phyloP scores from a whole-genome alignment of 2,113 vertebrate genomes.

The Marmota monax region DNA sequence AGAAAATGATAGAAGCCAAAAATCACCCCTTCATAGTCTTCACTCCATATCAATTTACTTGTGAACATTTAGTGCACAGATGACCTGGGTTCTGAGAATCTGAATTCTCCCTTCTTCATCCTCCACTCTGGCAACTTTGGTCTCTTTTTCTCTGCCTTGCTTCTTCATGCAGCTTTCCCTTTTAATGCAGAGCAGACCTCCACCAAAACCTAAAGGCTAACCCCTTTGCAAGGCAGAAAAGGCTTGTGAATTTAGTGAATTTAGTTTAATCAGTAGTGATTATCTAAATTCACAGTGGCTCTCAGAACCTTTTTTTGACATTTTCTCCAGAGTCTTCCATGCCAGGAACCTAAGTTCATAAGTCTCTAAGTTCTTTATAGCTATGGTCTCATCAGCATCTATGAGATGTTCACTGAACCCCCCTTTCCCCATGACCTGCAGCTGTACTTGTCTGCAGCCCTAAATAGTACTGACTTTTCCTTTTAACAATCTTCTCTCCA shows the following conservation, averaged over 20 bases:
- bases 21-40: neutral
- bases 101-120: neutral
- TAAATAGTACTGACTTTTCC: neutral
- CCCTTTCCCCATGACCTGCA: neutral
- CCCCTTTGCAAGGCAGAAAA: constrained; percentile 38
- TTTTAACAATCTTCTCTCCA: neutral
- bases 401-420: neutral
- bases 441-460: constrained; percentile 8
- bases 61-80: neutral
- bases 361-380: constrained; percentile 37
- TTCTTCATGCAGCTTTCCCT: constrained; percentile 21
- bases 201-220: neutral
- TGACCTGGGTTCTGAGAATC: neutral
- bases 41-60: neutral
- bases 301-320: constrained; percentile 28
- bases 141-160: neutral
- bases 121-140: neutral
- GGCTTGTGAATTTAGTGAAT: neutral
- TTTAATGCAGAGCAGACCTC: neutral
- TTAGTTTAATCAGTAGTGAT: neutral
- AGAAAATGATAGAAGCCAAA: neutral
- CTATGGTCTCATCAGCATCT: constrained; percentile 13
- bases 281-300: neutral
- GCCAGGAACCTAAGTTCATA: constrained; percentile 28
- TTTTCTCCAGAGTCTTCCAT: constrained; percentile 20